These are phyloP conservation scores for Xerus rutilus DNA, from an alignment of 2,797 vertebrate genomes.

Conservation along the genomic window DNA sequence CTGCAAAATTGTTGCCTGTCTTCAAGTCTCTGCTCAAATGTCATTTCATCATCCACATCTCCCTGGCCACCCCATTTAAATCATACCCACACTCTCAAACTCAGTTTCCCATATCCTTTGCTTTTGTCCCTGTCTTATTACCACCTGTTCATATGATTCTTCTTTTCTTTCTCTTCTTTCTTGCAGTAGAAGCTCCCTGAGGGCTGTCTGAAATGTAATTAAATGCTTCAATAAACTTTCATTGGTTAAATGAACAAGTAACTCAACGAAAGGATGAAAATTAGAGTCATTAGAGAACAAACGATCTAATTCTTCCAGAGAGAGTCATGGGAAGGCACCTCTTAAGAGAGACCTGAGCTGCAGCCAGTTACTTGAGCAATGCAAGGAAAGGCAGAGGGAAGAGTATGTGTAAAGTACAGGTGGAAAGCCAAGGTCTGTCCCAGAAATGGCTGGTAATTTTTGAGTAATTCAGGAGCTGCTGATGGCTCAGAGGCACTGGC, in stretches of 20 bases:
- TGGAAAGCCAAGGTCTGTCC: neutral
- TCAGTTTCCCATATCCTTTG: neutral
- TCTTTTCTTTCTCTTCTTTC: neutral
- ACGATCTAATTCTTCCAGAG: neutral
- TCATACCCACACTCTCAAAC: neutral
- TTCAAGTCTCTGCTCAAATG: neutral
- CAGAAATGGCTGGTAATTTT: neutral
- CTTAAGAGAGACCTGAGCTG: neutral
- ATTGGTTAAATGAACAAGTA: neutral
- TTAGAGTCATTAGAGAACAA: neutral
- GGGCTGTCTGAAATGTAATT: neutral
- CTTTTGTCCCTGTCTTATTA: neutral
- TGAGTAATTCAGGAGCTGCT: neutral
- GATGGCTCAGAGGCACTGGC: neutral
- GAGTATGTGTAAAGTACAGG: neutral
- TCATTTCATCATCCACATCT: neutral
- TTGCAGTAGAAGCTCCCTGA: neutral
- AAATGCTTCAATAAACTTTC: neutral
- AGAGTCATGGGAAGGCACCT: neutral
- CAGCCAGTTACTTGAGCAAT: neutral
- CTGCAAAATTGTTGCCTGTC: neutral
- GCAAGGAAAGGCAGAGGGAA: neutral
- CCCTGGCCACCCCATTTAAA: neutral
- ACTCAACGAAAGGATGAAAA: neutral
- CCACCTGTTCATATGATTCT: neutral